A percentile compares a stretch with the other conserved stretches of the same genome.
Conservation (phyloP, 2,113 vertebrate genomes). For the Diphyllodes magnificus region DNA sequence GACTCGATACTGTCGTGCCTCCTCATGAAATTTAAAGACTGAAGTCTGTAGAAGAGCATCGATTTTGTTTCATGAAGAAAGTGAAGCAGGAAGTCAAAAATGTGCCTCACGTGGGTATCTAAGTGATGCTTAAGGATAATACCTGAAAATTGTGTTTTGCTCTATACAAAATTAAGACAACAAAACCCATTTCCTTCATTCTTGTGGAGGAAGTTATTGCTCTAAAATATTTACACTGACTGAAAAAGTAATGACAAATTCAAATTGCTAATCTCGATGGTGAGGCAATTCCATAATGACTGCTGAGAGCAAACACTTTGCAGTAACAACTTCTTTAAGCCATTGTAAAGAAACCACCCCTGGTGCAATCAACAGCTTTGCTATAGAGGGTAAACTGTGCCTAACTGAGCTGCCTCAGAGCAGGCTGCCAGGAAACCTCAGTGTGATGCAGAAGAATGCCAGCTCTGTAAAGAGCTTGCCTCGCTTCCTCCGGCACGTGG, state of each 20-base stretch:
- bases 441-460: background rate
- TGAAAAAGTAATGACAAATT: slow-evolving; percentile 21
- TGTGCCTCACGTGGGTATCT: background rate
- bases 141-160: background rate
- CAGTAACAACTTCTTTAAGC: background rate
- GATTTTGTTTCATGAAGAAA: background rate
- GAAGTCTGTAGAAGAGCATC: background rate
- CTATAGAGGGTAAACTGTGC: background rate
- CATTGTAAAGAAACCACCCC: background rate
- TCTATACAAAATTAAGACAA: slow-evolving; percentile 2
- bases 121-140: background rate
- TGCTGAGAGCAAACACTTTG: background rate
- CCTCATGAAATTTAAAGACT: background rate
- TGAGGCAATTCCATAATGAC: slow-evolving; percentile 3
- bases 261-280: slow-evolving; percentile 7
- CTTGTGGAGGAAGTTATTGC: background rate
- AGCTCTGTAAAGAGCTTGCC: background rate
- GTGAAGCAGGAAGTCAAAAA: background rate
- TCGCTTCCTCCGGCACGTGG: fast-evolving
- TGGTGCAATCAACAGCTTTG: background rate
- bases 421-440: background rate
- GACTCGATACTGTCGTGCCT: background rate
- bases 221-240: slow-evolving; percentile 18
- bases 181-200: background rate
- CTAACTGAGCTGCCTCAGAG: background rate